These are phyloP conservation scores for Peromyscus nudipes DNA, from an alignment of 2,797 vertebrate species.

Conservation along the genomic window DNA sequence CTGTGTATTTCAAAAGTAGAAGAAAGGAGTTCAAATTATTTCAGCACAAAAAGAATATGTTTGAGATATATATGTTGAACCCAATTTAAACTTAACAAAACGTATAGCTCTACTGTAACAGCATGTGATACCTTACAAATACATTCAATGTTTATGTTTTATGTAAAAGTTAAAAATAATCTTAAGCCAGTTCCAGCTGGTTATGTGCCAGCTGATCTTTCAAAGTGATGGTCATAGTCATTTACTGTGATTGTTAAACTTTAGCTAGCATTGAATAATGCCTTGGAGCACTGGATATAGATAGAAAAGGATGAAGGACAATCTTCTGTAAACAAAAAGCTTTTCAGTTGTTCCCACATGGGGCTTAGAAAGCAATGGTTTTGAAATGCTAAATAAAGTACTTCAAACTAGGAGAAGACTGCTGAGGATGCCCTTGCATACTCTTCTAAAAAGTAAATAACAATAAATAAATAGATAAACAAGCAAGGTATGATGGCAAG, in stretches of 20 bases:
- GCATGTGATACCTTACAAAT: neutral
- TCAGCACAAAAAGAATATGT: neutral
- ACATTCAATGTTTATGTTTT: neutral
- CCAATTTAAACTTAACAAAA: neutral
- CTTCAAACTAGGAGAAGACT: constrained; percentile 96
- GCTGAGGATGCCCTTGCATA: constrained; percentile 93
- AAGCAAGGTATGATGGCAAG: neutral
- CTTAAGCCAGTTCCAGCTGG: neutral
- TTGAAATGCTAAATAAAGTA: constrained; percentile 89
- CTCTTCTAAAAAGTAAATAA: constrained; percentile 88
- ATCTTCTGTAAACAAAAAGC: neutral
- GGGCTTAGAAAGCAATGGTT: neutral
- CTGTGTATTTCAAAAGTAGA: neutral
- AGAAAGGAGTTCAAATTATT: neutral
- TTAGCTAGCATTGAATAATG: neutral
- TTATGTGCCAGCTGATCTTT: neutral
- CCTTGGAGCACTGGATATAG: neutral
- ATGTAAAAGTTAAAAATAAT: neutral
- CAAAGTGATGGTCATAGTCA: neutral
- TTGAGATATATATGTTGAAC: neutral
- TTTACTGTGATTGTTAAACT: neutral
- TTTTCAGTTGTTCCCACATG: neutral
- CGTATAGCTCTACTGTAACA: neutral
- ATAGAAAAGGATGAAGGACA: neutral
- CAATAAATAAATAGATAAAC: neutral